phyloP scores from a whole-genome alignment of 2,113 vertebrate genomes.

The Cardinalis cardinalis region DNA sequence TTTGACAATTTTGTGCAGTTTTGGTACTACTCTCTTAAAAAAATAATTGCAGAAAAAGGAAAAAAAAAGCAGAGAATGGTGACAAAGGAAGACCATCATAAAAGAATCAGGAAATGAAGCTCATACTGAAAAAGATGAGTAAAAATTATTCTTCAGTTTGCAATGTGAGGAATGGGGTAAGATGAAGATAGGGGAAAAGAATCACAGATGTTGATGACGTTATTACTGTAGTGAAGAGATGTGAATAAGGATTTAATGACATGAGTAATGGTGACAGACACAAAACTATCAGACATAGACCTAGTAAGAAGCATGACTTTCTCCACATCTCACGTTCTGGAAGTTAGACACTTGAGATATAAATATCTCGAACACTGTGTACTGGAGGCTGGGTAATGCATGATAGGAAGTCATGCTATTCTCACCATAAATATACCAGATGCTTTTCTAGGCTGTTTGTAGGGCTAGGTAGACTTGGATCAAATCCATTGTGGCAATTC shows the following conservation, averaged over 20 bases:
- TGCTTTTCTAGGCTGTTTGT: neutral
- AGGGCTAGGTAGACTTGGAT: neutral
- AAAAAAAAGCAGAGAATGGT: neutral
- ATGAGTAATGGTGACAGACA: neutral
- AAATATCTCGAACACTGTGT: neutral
- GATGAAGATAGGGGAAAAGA: neutral
- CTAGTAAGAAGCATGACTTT: neutral
- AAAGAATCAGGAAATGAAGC: neutral
- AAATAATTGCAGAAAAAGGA: neutral
- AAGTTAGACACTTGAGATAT: neutral
- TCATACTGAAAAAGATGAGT: neutral
- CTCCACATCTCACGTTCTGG: neutral
- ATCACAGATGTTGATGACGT: neutral
- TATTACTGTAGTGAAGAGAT: neutral
- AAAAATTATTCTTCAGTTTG: neutral
- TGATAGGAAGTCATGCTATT: neutral
- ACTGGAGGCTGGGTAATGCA: neutral
- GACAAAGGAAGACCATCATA: neutral
- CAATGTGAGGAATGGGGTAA: neutral
- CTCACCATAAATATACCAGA: neutral
- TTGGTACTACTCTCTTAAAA: neutral
- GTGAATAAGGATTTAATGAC: neutral
- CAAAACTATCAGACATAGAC: neutral
- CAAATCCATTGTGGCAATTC: neutral
- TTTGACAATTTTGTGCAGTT: neutral